phyloP scores from a whole-genome alignment of 1,140 invertebrate species.

The Sarcophaga peregrina region DNA sequence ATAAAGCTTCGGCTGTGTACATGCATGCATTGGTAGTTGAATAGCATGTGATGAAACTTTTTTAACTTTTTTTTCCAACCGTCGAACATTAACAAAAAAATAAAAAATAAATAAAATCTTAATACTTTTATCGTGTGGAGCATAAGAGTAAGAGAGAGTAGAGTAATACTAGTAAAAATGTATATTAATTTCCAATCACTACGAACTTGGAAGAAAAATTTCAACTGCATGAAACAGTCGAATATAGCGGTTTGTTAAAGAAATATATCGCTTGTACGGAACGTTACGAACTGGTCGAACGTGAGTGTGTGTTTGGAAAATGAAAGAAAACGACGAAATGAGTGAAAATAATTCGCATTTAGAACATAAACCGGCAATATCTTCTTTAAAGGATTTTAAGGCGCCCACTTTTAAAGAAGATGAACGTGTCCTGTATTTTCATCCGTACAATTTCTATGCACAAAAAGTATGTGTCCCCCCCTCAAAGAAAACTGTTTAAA shows the following conservation, averaged over 20 bases:
- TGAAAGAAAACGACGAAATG: background rate
- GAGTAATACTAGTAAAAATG: background rate
- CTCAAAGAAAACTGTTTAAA: background rate
- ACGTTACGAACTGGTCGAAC: background rate
- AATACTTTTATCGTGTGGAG: constrained; percentile 32
- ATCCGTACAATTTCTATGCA: constrained; percentile 79
- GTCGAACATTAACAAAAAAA: background rate
- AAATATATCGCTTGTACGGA: background rate
- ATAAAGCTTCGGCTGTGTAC: background rate
- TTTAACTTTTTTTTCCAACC: background rate
- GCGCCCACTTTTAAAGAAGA: constrained; percentile 57
- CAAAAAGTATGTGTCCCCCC: constrained; percentile 73
- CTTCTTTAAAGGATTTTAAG: constrained; percentile 50
- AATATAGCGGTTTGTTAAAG: background rate
- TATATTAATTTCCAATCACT: constrained; percentile 6
- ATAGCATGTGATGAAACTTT: constrained; percentile 38
- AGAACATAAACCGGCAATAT: constrained; percentile 3
- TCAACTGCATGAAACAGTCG: background rate
- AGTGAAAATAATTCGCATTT: constrained; percentile 1
- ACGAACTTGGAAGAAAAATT: background rate
- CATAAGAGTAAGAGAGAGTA: constrained; percentile 3
- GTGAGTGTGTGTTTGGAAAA: background rate
- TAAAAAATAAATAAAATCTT: constrained; percentile 23
- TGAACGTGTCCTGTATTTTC: constrained; percentile 75
- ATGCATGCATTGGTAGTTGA: background rate